Evolutionary conservation across 2,113 vertebrate species (phyloP).

Genomic region (Carassius auratus): DNA sequence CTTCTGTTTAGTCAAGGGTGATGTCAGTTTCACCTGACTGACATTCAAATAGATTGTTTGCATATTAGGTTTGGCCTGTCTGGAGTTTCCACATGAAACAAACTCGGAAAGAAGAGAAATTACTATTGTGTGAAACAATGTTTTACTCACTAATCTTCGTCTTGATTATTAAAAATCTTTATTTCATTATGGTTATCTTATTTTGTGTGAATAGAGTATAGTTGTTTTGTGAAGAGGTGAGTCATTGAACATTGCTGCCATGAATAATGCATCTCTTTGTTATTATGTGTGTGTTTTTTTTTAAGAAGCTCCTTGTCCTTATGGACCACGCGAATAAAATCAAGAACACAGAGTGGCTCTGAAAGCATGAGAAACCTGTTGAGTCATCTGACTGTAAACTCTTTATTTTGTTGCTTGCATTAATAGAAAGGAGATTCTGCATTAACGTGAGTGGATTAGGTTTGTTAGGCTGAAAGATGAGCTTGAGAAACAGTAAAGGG

Average conservation of each 20-base stretch:
- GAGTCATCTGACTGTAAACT: neutral
- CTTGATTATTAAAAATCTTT: neutral
- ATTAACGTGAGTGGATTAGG: conserved; percentile 5
- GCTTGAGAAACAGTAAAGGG: conserved; percentile 2
- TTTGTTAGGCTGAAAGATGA: conserved; percentile 11
- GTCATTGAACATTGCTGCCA: neutral
- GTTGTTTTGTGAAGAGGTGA: neutral
- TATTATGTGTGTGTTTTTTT: neutral
- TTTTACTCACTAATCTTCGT: neutral
- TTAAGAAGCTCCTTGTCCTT: neutral
- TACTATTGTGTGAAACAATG: neutral
- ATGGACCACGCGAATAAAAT: neutral
- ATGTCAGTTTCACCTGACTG: neutral
- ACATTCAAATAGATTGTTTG: conserved; percentile 63
- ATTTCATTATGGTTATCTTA: neutral
- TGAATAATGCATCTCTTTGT: conserved; percentile 12
- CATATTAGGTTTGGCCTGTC: conserved; percentile 27
- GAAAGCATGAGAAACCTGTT: neutral
- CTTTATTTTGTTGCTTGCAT: conserved; percentile 6
- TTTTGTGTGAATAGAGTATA: neutral
- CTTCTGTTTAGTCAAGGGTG: neutral
- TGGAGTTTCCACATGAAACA: neutral
- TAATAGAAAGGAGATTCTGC: conserved; percentile 9
- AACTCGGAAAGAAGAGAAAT: neutral
- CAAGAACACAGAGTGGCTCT: neutral